Evolutionary conservation across 1,140 invertebrate genomes (phyloP), one percentile per base, ranked within the genome.

Genomic region (Cydia amplana): DNA sequence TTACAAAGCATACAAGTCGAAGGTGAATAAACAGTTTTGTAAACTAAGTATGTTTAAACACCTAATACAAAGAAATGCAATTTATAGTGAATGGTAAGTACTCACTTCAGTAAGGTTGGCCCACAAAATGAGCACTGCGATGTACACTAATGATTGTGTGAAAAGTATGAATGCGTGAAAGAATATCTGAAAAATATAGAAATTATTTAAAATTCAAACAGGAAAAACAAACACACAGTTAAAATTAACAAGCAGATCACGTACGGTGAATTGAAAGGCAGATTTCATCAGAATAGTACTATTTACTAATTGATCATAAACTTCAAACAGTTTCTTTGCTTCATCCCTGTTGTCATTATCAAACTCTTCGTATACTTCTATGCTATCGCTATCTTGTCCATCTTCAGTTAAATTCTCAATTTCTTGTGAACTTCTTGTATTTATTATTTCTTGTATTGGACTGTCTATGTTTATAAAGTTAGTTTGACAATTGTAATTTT

Each of bases 111-210:
- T n/a, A 20, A 23, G 2, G 23, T 20, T 60, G 0, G 7, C 20
- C 55, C 55, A 60, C 20, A 60, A 23, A 23, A 60, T 60, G 9
- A 60, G 55, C n/a, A 60, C 55, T 4, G 55, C 18, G 55, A 60
- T 23, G 20, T 60, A 60, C 10, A 60, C 20, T 23, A 60, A 23
- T 60, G 55, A 60, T 23, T 60, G 55, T 12, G 55, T 23, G 55
- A 60, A 60, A 10, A 60, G 9, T 60, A 20, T 60, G 10, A 60
- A 60, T 7, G 55, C 55, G 55, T 60, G 55, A 23, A 60, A 60
- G 55, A 60, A 60, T 60, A 60, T 60, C 55, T 60, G 55, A 60
- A 60, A 60, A 60, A 18, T 51, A 51, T 20, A 60, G n/a, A 7
- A 51, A 51, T 7, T 5, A 51, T 51, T 51, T 12, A 60, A 23